Base-by-base conservation (phyloP, 1,140 invertebrate species). In the Coelopa frigida region DNA sequence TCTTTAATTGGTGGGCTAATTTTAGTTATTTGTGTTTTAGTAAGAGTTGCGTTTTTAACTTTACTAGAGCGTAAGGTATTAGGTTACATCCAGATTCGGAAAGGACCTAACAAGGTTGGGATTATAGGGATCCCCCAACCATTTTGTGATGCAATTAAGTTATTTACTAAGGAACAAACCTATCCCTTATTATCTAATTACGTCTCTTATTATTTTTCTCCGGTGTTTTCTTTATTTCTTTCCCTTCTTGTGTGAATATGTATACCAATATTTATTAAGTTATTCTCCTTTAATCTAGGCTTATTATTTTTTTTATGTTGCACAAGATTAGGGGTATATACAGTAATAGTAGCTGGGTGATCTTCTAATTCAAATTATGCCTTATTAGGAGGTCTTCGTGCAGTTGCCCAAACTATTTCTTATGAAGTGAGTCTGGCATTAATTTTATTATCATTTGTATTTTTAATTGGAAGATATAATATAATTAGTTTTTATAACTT, bases 31-130 rank as follows among this genome's bases (percentile, higher is more conserved):
- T n/a, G n/a, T n/a, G n/a, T n/a, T n/a, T n/a, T n/a, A n/a, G n/a
- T n/a, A n/a, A n/a, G n/a, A n/a, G n/a, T n/a, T n/a, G n/a, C n/a
- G n/a, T n/a, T n/a, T n/a, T n/a, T n/a, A n/a, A n/a, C n/a, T n/a
- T n/a, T n/a, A n/a, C n/a, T n/a, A n/a, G n/a, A n/a, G n/a, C n/a
- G n/a, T n/a, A n/a, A n/a, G n/a, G n/a, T n/a, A 57, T 73, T 84
- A 69, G 72, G 78, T 24, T 78, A 78, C 70, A 77, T 79, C 73
- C 81, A 84, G 71, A 70, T 80, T 72, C 80, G 80, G 27, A 81
- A 82, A 65, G 80, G 81, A 1, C 81, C 81, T 51, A 80, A 80
- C 77, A 84, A 81, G 59, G 68, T 81, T 23, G 72, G 76, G 5
- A 67, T 77, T 60, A 57, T 74, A 49, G 81, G 81, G 14, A 53